These are phyloP conservation scores for Mola mola DNA, from an alignment of 2,113 vertebrate species.

Conservation along the genomic window DNA sequence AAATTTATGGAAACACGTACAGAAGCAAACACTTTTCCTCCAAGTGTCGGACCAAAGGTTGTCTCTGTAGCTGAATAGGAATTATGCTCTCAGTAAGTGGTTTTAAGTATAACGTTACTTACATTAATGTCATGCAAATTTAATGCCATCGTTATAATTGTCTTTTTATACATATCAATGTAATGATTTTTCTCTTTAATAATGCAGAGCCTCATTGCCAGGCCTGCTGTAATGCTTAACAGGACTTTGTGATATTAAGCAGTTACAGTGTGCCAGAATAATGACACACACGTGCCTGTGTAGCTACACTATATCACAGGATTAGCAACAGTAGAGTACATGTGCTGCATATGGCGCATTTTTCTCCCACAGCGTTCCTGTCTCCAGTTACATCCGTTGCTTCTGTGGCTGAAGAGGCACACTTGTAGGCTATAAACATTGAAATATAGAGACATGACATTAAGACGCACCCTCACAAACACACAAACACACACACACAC, in stretches of 20 bases:
- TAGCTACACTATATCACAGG: constrained; percentile 31
- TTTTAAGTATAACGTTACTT: constrained; percentile 29
- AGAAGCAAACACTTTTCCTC: constrained; percentile 4
- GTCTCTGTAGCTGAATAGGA: constrained; percentile 5
- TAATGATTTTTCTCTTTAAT: constrained; percentile 2
- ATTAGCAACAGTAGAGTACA: constrained; percentile 28
- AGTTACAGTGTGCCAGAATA: constrained; percentile 26
- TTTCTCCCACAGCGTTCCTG: constrained; percentile 34
- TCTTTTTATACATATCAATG: constrained; percentile 1
- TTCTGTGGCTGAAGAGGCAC: constrained; percentile 50
- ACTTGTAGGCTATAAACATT: constrained; percentile 45
- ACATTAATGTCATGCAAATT: constrained; percentile 22
- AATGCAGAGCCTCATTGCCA: constrained; percentile 16
- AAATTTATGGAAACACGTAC: constrained; percentile 10
- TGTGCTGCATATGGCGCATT: neutral
- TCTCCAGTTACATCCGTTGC: constrained; percentile 32
- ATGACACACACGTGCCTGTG: neutral
- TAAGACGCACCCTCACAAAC: constrained; percentile 30
- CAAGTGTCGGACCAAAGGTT: constrained; percentile 3
- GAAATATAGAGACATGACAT: constrained; percentile 52
- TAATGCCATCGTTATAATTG: constrained; percentile 1
- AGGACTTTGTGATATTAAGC: constrained; percentile 4
- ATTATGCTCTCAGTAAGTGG: constrained; percentile 50
- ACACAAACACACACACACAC: constrained; percentile 11
- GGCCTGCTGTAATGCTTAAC: constrained; percentile 5